phyloP scores from a whole-genome alignment of 2,797 vertebrate genomes.

The Neosilurus hyrtlii region DNA sequence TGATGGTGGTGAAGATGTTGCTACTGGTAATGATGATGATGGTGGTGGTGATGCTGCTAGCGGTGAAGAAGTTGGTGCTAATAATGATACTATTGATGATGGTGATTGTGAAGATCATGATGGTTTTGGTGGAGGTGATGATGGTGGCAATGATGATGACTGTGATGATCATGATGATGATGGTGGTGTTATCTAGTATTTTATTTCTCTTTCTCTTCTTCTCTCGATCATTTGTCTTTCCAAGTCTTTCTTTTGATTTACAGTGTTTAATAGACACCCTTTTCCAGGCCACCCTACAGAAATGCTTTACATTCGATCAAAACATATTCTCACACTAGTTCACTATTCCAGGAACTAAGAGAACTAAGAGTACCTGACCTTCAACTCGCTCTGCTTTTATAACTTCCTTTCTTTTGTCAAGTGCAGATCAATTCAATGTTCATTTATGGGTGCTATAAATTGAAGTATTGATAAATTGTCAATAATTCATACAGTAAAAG shows the following conservation, averaged over 20 bases:
- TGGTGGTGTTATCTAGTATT: not conserved
- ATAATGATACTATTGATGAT: not conserved
- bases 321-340: not conserved
- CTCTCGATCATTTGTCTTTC: not conserved
- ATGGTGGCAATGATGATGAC: not conserved
- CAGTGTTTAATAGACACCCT: not conserved
- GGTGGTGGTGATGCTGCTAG: not conserved
- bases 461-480: slow-evolving; percentile 33
- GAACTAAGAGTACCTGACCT: not conserved
- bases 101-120: not conserved
- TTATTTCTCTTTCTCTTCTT: not conserved
- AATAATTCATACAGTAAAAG: slow-evolving; percentile 29
- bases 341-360: not conserved
- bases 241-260: not conserved
- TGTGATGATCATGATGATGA: not conserved
- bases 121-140: not conserved
- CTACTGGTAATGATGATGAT: too few species aligned
- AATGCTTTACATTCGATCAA: not conserved
- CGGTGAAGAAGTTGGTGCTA: too few species aligned
- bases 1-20: not conserved
- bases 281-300: not conserved
- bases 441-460: not conserved
- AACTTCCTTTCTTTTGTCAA: not conserved
- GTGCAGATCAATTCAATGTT: slow-evolving; percentile 6
- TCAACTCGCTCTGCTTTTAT: not conserved